Conservation (phyloP, 1,140 invertebrate species). For the Anthonomus grandis region DNA sequence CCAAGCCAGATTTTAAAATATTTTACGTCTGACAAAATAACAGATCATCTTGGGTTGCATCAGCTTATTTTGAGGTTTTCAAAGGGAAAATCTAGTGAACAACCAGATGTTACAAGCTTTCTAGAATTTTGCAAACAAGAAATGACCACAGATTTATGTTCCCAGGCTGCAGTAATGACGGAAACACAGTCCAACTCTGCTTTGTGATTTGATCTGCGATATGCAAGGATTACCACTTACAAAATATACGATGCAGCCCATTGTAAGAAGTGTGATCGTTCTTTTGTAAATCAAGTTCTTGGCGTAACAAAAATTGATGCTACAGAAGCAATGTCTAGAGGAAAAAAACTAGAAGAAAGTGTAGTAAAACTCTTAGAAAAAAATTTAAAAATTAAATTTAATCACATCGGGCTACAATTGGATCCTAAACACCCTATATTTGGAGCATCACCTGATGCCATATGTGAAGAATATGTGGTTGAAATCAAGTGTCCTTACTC, state of each 20-base stretch:
- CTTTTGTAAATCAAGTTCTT: slow-evolving; percentile 40
- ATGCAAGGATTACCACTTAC: slow-evolving; percentile 48
- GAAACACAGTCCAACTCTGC: slow-evolving; percentile 18
- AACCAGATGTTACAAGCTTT: no score
- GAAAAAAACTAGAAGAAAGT: slow-evolving; percentile 40
- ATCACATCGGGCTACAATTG: slow-evolving; percentile 32
- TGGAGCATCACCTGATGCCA: slow-evolving; percentile 51
- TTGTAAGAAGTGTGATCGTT: slow-evolving; percentile 42
- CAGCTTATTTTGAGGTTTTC: slow-evolving; percentile 9
- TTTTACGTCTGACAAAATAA: slow-evolving; percentile 10
- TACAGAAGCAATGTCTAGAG: slow-evolving; percentile 40
- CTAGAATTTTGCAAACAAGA: slow-evolving; percentile 12
- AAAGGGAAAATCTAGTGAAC: neutral
- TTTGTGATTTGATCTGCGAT: slow-evolving; percentile 45
- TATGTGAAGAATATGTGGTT: slow-evolving; percentile 49
- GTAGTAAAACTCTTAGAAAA: slow-evolving; percentile 30
- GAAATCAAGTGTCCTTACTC: slow-evolving; percentile 52
- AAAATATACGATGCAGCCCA: slow-evolving; percentile 44
- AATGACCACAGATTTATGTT: slow-evolving; percentile 28
- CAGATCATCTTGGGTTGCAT: slow-evolving; percentile 4
- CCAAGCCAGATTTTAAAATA: slow-evolving; percentile 22
- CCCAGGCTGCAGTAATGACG: slow-evolving; percentile 31
- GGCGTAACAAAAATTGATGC: slow-evolving; percentile 37
- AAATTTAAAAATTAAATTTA: slow-evolving; percentile 16
- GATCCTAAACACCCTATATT: slow-evolving; percentile 31